phyloP scores from a whole-genome alignment of 2,113 vertebrate genomes.

The Balaeniceps rex region DNA sequence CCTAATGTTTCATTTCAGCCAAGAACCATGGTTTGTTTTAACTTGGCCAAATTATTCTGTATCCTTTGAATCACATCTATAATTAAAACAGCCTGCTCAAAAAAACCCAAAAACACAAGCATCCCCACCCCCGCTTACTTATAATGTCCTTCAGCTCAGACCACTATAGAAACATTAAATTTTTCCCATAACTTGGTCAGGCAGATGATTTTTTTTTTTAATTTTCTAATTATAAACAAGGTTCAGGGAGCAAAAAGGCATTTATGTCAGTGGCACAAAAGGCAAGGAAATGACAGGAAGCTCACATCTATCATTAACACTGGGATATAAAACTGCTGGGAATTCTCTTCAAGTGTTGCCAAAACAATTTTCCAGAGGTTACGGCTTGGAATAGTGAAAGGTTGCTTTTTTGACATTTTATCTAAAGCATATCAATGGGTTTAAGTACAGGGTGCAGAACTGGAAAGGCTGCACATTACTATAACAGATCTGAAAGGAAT shows the following conservation, averaged over 20 bases:
- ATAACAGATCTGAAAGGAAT: background rate
- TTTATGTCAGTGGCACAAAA: background rate
- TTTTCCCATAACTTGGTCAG: no score
- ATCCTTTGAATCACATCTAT: background rate
- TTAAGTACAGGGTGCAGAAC: background rate
- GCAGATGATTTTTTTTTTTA: background rate
- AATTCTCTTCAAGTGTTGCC: background rate
- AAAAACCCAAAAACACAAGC: background rate
- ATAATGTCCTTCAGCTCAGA: background rate
- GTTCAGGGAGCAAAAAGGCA: background rate
- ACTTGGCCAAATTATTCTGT: background rate
- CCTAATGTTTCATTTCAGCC: background rate
- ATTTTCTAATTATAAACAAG: background rate
- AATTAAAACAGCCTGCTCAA: background rate
- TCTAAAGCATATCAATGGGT: background rate
- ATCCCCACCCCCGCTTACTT: background rate
- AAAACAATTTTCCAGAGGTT: background rate
- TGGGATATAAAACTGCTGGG: background rate
- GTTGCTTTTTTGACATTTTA: background rate
- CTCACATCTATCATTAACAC: background rate
- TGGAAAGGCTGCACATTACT: background rate
- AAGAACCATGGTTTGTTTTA: background rate
- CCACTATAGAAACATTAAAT: background rate
- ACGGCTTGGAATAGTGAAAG: background rate
- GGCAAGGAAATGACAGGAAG: background rate